Conservation (phyloP, 2,888 invertebrate species). For the Drosophila hamatofila region DNA sequence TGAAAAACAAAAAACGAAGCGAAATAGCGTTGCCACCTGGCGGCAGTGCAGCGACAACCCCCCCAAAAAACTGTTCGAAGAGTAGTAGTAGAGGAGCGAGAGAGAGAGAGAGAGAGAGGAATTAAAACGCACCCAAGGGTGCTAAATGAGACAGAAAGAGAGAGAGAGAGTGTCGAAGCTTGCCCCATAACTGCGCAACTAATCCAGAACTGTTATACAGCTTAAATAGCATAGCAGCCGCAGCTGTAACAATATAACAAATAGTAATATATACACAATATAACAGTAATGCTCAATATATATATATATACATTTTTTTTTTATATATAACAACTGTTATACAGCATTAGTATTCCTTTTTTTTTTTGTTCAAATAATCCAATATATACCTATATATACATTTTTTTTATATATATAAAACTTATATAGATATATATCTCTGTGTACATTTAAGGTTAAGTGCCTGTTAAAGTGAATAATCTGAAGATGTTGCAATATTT, state of each 20-base stretch:
- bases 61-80: conserved; percentile 40
- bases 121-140: background rate
- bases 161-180: conserved; percentile 25
- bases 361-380: conserved; percentile 10
- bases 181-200: conserved; percentile 20
- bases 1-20: conserved; percentile 20
- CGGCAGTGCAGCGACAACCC: conserved; percentile 43
- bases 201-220: conserved; percentile 25
- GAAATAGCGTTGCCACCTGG: conserved; percentile 43
- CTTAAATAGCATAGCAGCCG: conserved; percentile 24
- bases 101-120: background rate
- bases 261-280: conserved; percentile 37
- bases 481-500: conserved; percentile 72
- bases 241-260: conserved; percentile 27
- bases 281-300: conserved; percentile 62
- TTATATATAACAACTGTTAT: conserved; percentile 54
- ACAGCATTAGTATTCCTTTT: conserved; percentile 20
- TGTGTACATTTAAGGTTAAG: conserved; percentile 62
- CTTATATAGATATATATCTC: conserved; percentile 15
- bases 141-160: background rate
- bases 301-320: background rate
- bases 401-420: conserved; percentile 23
- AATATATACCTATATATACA: conserved; percentile 8
- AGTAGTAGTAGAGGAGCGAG: conserved; percentile 25
- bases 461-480: conserved; percentile 55